Evolutionary conservation across 1,140 invertebrate genomes (phyloP), one percentile per base, ranked within the genome.

Genomic region (Ceratina calcarata): DNA sequence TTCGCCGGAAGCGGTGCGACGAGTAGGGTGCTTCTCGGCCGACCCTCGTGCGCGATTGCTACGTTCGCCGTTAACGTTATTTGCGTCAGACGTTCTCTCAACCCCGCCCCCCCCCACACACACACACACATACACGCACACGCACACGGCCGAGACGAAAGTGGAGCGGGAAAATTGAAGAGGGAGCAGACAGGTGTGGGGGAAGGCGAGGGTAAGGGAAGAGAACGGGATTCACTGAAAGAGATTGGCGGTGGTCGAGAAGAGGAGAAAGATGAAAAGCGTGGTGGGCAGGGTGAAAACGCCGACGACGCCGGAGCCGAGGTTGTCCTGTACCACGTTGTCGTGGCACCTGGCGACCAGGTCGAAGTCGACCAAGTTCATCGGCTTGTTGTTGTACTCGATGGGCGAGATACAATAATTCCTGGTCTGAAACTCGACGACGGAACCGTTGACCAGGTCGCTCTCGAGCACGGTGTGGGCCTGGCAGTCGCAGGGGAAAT

Each of bases 391-490:
- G 74, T 97, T 96, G 61, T 96, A 94, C 89, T 97, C 96, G 79
- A 97, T 93, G 49, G 96, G 96, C 13, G 96, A 97, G 86, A 97
- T 97, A 92, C 97, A 97, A 89, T 94, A 97, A 91, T 97, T 97
- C 57, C 95, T 95, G n/a, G 94, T 93, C 18, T 95, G 94, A 87
- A 97, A 97, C 37, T 96, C 95, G 57, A 92, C 92, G 45, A 92
- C 86, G 18, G 94, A 94, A 1, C 95, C 95, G 85, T 96, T 94
- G 6, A 95, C 95, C 67, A 97, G 93, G 16, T 96, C 95, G 66
- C 96, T 96, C 32, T 95, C 94, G 15, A 97, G 91, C 13, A 97
- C 94, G 55, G 96, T 95, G 83, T 96, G 95, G 6, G 96, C 94
- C 78, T 96, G 96, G 83, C 96, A 97, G 90, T 97, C 96, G 88